Evolutionary conservation across 35 echinoderm and acorn worm genomes (phyloP).

Genomic region (Apostichopus californicus): DNA sequence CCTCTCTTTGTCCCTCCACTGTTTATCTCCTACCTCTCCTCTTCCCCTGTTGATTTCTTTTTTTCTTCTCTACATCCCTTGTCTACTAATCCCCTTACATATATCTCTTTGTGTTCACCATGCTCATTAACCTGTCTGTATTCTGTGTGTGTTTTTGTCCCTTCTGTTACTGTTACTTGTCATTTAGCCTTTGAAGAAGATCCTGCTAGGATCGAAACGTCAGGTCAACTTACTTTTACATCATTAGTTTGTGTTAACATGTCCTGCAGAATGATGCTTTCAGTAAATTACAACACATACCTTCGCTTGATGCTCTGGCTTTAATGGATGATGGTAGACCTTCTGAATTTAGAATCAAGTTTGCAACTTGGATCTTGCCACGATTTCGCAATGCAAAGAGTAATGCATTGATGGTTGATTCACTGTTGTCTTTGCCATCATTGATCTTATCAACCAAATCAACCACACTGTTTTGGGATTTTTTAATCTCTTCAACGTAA

Average conservation of each 20-base stretch:
- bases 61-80: no score
- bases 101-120: no score
- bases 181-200: no score
- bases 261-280: not conserved
- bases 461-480: not conserved
- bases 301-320: not conserved
- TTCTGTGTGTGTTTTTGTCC: no score
- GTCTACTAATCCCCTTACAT: no score
- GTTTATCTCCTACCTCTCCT: no score
- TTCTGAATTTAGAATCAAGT: not conserved
- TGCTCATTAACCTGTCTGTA: no score
- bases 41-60: no score
- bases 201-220: no score
- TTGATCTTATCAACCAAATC: not conserved
- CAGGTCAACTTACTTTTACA: no score
- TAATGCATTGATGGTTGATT: not conserved
- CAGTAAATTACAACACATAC: not conserved
- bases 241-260: slow-evolving; percentile 9
- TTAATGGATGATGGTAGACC: not conserved
- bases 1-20: no score
- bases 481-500: not conserved
- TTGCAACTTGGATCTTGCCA: not conserved
- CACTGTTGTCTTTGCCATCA: not conserved
- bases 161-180: no score
- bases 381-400: not conserved